Base-by-base conservation (phyloP, 2,113 vertebrate species). In the Gadus chalcogrammus region DNA sequence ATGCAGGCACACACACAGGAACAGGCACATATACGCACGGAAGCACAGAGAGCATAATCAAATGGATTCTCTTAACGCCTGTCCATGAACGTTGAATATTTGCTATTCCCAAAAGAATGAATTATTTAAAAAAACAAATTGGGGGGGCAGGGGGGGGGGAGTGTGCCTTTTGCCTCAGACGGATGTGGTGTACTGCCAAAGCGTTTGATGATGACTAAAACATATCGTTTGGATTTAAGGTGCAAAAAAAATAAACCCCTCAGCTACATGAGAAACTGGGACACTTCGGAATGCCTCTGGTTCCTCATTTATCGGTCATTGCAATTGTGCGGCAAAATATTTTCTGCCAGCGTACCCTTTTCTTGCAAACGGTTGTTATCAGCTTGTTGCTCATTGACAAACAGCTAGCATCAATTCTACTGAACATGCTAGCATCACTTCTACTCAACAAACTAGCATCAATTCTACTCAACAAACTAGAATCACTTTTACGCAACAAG, bases 51-150 rank as follows among this genome's bases (percentile, higher is more conserved):
- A 77, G 80, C 86, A 81, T 48, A 79, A 84, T 78, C 74, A 85
- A 85, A 88, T 82, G 81, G 79, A 76, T 72, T 69, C 84, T 85
- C 63, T 82, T 69, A 80, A 64, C 62, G 71, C 71, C 62, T 74
- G 48, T 69, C 74, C 72, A 13, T 52, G 67, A 48, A 48, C 42
- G 42, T 66, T 76, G 75, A 73, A 4, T 59, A 16, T 64, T 64
- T 64, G 42, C 42, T 48, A 48, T 48, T 48, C 42, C 42, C 42
- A 48, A 48, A 48, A 48, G 42, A 48, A 48, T 48, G 38, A 22
- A 66, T 68, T 68, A 58, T 67, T 68, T 20, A 24, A 24, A 24
- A 24, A 24, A 24, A 24, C 24, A 24, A 24, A 24, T 24, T 24
- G 24, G 24, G 24, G 24, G 24, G 24, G 24, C 24, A 9, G 42